phyloP scores from a whole-genome alignment of 2,797 vertebrate species.

The Ctenochaetus hawaiiensis region DNA sequence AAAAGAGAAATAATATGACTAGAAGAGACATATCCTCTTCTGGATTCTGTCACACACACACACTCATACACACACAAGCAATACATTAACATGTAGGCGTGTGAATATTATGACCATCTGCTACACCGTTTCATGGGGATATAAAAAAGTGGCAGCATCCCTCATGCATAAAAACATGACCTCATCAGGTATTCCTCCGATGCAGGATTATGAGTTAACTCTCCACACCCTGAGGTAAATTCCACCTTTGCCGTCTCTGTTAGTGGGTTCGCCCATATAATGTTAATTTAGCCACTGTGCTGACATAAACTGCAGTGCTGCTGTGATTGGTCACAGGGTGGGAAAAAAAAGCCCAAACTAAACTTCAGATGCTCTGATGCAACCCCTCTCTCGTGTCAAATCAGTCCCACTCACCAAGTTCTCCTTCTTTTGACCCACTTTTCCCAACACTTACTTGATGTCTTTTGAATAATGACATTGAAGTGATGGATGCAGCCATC shows the following conservation, averaged over 20 bases:
- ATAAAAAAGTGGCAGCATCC: slow-evolving; percentile 72
- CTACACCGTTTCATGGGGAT: slow-evolving; percentile 73
- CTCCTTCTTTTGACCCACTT: slow-evolving; percentile 81
- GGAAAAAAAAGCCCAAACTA: slow-evolving; percentile 48
- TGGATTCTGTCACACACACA: slow-evolving; percentile 8
- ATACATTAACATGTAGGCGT: slow-evolving; percentile 60
- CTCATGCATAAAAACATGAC: slow-evolving; percentile 82
- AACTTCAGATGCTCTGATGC: slow-evolving; percentile 55
- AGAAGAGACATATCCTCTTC: slow-evolving; percentile 11
- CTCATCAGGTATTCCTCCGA: slow-evolving; percentile 77
- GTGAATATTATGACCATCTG: slow-evolving; percentile 81
- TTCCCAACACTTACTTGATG: slow-evolving; percentile 68
- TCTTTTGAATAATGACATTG: slow-evolving; percentile 75
- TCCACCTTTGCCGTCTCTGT: slow-evolving; percentile 65
- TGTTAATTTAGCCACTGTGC: slow-evolving; percentile 68
- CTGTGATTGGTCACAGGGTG: slow-evolving; percentile 66
- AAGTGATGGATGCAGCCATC: slow-evolving; percentile 82
- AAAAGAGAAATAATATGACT: not conserved
- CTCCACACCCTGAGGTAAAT: slow-evolving; percentile 67
- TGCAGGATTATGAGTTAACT: slow-evolving; percentile 70
- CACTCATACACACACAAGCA: slow-evolving; percentile 32
- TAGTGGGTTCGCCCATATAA: slow-evolving; percentile 50
- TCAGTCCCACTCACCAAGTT: slow-evolving; percentile 65
- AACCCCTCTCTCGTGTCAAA: slow-evolving; percentile 43
- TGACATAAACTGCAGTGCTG: slow-evolving; percentile 62